Conservation (phyloP, 1,140 invertebrate species). For the Cydia pomonella region DNA sequence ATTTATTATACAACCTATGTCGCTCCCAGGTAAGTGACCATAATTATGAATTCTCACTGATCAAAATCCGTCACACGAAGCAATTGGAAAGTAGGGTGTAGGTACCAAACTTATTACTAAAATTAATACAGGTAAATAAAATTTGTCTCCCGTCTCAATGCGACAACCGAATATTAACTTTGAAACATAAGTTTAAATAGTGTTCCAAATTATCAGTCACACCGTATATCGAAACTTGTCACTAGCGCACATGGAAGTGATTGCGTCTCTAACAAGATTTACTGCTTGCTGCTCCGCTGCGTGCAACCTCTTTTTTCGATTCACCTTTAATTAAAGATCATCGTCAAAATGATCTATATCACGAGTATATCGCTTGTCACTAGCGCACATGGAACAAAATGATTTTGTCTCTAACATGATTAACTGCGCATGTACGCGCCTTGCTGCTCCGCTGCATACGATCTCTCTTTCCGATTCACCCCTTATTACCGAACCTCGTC, state of each 20-base stretch:
- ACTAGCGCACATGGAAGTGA: conserved; percentile 26
- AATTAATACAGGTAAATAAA: too few relatives aligned
- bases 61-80: too few relatives aligned
- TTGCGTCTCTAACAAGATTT: conserved; percentile 53
- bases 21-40: too few relatives aligned
- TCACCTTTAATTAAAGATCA: conserved; percentile 42
- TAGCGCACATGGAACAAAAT: conserved; percentile 29
- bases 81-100: too few relatives aligned
- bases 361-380: neutral
- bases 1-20: too few relatives aligned
- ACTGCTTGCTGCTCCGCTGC: conserved; percentile 43
- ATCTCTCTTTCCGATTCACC: conserved; percentile 43
- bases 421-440: too few relatives aligned
- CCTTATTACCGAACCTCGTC: conserved; percentile 40
- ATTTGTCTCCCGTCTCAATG: too few relatives aligned
- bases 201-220: neutral
- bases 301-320: conserved; percentile 42
- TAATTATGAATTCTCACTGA: too few relatives aligned
- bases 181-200: too few relatives aligned
- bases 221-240: neutral
- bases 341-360: too few relatives aligned
- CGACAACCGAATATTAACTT: too few relatives aligned
- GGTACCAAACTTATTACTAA: too few relatives aligned
- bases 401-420: conserved; percentile 50
- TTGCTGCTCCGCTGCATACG: conserved; percentile 43